phyloP scores from a whole-genome alignment of 2,113 vertebrate genomes.

The Seriola rivoliana region DNA sequence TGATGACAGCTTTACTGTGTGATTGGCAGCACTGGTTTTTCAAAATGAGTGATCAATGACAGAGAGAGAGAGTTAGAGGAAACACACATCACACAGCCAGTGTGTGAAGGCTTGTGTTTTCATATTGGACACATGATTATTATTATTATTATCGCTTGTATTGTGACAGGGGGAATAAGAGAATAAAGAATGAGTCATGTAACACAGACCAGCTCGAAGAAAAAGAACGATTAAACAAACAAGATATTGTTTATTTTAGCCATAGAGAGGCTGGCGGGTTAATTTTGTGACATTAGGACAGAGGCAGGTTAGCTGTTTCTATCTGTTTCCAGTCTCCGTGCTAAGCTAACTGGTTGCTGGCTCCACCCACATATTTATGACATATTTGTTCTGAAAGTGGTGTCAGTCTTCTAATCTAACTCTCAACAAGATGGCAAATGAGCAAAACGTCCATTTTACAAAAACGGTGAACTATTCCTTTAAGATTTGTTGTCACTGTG shows the following conservation, averaged over 20 bases:
- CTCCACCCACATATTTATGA: no score
- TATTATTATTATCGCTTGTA: not conserved
- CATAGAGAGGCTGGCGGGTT: not conserved
- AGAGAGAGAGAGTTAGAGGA: not conserved
- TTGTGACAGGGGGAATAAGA: not conserved
- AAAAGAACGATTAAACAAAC: not conserved
- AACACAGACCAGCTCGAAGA: not conserved
- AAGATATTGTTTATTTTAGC: not conserved
- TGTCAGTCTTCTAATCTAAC: no score
- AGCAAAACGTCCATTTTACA: no score
- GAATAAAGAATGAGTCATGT: not conserved
- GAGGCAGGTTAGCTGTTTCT: not conserved
- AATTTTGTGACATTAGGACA: not conserved
- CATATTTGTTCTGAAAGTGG: no score
- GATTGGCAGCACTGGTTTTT: slow-evolving; percentile 12
- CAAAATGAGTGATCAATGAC: not conserved
- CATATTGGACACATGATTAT: not conserved
- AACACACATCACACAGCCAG: not conserved
- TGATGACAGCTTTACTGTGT: not conserved
- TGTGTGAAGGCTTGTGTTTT: not conserved
- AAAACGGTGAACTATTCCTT: no score
- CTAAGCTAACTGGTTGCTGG: not conserved
- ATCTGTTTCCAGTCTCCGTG: not conserved
- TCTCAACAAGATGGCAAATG: no score
- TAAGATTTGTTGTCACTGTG: no score